A percentile compares a stretch with the other conserved stretches of the same genome.
Conservation (phyloP, 2,113 vertebrate genomes). For the Ceyx cyanopectus region DNA sequence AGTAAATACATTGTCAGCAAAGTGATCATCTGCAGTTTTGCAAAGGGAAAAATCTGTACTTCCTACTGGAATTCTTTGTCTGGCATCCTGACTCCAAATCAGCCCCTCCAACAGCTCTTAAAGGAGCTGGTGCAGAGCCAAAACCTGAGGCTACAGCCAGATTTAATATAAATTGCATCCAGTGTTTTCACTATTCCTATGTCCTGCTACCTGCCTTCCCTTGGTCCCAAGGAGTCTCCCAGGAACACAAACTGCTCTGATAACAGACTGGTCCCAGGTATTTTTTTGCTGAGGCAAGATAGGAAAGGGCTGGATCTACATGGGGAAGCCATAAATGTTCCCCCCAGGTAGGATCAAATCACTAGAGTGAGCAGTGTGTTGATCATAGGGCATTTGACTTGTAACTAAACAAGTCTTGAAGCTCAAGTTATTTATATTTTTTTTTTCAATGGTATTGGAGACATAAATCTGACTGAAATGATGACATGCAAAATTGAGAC, state of each 20-base stretch:
- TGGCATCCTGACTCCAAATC: neutral
- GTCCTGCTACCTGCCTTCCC: neutral
- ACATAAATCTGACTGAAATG: neutral
- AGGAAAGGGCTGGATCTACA: neutral
- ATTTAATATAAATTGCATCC: neutral
- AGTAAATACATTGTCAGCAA: neutral
- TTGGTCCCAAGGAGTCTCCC: neutral
- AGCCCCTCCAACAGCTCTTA: neutral
- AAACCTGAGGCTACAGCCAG: neutral
- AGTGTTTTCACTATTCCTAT: neutral
- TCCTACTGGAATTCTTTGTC: neutral
- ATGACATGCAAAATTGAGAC: neutral
- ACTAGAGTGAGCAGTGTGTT: neutral
- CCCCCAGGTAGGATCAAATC: neutral
- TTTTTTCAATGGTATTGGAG: neutral
- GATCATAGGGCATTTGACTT: neutral
- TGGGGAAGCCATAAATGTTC: neutral
- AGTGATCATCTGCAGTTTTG: neutral
- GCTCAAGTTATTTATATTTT: neutral
- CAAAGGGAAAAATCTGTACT: neutral
- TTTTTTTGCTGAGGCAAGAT: neutral
- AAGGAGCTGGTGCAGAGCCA: neutral
- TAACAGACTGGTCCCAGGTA: neutral
- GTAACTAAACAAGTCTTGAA: neutral
- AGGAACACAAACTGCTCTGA: neutral